Evolutionary conservation across 2,113 vertebrate species (phyloP).

Genomic region (Gyps fulvus): DNA sequence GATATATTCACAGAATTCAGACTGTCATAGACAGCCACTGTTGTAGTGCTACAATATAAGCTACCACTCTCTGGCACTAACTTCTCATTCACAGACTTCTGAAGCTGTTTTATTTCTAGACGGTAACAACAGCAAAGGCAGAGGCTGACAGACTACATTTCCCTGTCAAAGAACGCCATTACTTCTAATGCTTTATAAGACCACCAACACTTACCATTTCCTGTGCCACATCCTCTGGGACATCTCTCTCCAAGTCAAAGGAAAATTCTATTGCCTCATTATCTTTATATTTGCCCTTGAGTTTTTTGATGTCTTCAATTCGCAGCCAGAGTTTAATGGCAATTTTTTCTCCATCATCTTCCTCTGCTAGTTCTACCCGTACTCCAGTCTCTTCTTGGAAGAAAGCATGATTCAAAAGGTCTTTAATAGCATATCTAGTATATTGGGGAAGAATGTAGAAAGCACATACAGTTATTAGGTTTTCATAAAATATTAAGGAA

Average conservation of each 20-base stretch:
- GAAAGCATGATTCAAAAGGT: conserved; percentile 97
- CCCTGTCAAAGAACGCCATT: neutral
- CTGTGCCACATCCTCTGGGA: conserved; percentile 97
- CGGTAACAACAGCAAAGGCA: neutral
- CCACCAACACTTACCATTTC: conserved; percentile 89
- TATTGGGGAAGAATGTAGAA: neutral
- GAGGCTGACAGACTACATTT: neutral
- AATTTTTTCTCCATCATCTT: conserved; percentile 97
- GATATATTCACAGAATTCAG: conserved; percentile 21
- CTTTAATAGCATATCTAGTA: conserved; percentile 93
- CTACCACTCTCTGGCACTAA: neutral
- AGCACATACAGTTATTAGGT: neutral
- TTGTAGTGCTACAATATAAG: neutral
- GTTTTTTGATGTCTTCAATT: conserved; percentile 97
- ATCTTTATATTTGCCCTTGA: conserved; percentile 99
- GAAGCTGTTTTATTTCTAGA: neutral
- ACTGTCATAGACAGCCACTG: neutral
- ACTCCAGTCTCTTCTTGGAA: conserved; percentile 99
- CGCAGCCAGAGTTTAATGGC: conserved; percentile 97
- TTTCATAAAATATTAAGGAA: neutral
- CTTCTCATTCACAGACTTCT: neutral
- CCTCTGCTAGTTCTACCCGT: conserved; percentile 95
- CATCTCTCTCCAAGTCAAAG: conserved; percentile 94
- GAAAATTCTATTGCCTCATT: conserved; percentile 99
- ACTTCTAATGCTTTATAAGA: neutral